These are phyloP conservation scores for Scaptomyza flava DNA, from an alignment of 2,888 invertebrate species.

Conservation along the genomic window DNA sequence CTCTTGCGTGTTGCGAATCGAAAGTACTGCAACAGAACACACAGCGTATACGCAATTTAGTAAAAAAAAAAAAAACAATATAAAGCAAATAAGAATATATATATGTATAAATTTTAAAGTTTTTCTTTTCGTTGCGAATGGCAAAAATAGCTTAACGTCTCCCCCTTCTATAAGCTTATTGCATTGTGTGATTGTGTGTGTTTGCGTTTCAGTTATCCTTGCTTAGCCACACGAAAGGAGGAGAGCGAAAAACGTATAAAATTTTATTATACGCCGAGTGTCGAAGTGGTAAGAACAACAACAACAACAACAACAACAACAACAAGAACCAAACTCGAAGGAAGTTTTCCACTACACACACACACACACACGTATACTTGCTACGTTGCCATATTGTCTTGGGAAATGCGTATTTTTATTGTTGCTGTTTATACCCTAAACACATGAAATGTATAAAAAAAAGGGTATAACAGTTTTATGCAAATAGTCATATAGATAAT, in stretches of 20 bases:
- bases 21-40: constrained; percentile 88
- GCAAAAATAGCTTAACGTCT: not conserved
- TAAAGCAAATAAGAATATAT: not conserved
- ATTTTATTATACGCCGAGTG: constrained; percentile 52
- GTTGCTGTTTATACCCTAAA: constrained; percentile 3
- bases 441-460: not conserved
- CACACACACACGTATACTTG: constrained; percentile 16
- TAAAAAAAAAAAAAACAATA: not conserved
- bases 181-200: constrained; percentile 12
- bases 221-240: constrained; percentile 12
- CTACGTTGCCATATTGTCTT: constrained; percentile 50
- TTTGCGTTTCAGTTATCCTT: constrained; percentile 30
- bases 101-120: constrained; percentile 2
- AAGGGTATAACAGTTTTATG: not conserved
- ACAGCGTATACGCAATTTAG: not conserved
- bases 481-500: no score
- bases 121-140: not conserved
- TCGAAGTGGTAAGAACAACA: constrained; percentile 21
- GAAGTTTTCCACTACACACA: constrained; percentile 26
- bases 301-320: constrained; percentile 7
- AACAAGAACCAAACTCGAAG: constrained; percentile 1
- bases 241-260: constrained; percentile 42
- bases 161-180: constrained; percentile 9
- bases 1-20: constrained; percentile 98
- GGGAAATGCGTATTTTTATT: constrained; percentile 52